These are phyloP conservation scores for Caenorhabditis drosophilae DNA, from an alignment of 2,888 invertebrate species.

Conservation along the genomic window DNA sequence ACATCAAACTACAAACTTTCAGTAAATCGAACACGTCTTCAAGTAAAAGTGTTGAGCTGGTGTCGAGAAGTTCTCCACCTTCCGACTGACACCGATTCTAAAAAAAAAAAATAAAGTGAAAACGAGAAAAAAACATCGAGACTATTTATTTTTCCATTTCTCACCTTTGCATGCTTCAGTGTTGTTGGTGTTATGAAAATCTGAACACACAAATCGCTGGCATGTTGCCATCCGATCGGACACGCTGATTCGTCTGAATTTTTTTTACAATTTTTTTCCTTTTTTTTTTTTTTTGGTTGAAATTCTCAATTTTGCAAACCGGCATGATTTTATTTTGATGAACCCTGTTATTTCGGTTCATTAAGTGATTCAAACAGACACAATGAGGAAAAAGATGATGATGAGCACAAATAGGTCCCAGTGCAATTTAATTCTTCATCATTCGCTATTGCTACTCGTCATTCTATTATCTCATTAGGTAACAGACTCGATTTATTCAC, in stretches of 20 bases:
- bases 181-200: slow-evolving; percentile 39
- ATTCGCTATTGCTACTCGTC: too few species aligned
- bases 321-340: slow-evolving; percentile 5
- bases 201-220: slow-evolving; percentile 48
- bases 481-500: slow-evolving; percentile 15
- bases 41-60: slow-evolving; percentile 7
- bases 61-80: slow-evolving; percentile 32
- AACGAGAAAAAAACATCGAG: too few species aligned
- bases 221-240: slow-evolving; percentile 52
- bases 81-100: slow-evolving; percentile 28
- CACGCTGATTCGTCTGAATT: slow-evolving; percentile 51
- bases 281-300: neutral
- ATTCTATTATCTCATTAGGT: slow-evolving; percentile 29
- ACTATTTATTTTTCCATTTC: neutral
- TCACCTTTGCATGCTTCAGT: slow-evolving; percentile 36
- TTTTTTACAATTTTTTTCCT: neutral
- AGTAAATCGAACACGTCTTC: slow-evolving; percentile 34
- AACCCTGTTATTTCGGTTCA: slow-evolving; percentile 31
- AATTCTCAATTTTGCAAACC: neutral
- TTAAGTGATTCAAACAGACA: slow-evolving; percentile 15
- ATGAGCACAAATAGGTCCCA: too few species aligned
- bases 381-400: slow-evolving; percentile 5
- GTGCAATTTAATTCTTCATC: too few species aligned
- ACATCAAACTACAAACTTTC: slow-evolving; percentile 7
- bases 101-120: neutral